phyloP scores from a whole-genome alignment of 2,797 vertebrate species.

The Melanotaenia parkinsoni region DNA sequence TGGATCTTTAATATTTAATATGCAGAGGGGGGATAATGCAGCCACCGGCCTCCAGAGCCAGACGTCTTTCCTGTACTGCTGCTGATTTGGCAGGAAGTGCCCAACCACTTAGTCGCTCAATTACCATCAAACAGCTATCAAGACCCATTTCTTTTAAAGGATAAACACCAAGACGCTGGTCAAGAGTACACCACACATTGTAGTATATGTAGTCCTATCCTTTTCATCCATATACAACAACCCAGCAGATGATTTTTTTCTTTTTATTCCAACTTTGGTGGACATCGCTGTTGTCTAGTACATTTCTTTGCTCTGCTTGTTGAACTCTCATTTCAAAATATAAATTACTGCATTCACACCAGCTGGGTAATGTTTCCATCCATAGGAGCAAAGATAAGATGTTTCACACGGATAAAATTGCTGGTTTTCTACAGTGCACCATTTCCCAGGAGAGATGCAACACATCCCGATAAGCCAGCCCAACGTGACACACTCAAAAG shows the following conservation, averaged over 20 bases:
- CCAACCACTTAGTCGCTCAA: constrained; percentile 59
- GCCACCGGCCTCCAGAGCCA: constrained; percentile 42
- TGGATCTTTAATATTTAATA: constrained; percentile 73
- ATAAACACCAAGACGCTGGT: constrained; percentile 10
- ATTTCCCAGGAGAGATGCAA: neutral
- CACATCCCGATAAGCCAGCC: neutral
- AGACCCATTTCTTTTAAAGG: constrained; percentile 13
- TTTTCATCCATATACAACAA: neutral
- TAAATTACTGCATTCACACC: neutral
- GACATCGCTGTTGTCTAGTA: neutral
- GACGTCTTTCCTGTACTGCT: constrained; percentile 51
- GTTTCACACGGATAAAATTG: neutral
- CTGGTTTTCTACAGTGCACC: neutral
- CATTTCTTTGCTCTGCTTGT: neutral
- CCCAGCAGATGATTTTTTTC: neutral
- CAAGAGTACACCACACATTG: constrained; percentile 7
- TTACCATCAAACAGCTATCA: constrained; percentile 43
- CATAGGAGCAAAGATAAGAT: neutral
- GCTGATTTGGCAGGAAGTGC: constrained; percentile 67
- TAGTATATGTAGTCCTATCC: neutral
- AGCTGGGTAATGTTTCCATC: neutral
- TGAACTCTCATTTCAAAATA: neutral
- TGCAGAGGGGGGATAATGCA: constrained; percentile 48
- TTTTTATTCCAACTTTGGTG: neutral
- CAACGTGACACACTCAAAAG: too few species aligned